Evolutionary conservation across 2,888 invertebrate genomes (phyloP), one percentile per base, ranked within the genome.

Genomic region (Glaucopsyche alexis): DNA sequence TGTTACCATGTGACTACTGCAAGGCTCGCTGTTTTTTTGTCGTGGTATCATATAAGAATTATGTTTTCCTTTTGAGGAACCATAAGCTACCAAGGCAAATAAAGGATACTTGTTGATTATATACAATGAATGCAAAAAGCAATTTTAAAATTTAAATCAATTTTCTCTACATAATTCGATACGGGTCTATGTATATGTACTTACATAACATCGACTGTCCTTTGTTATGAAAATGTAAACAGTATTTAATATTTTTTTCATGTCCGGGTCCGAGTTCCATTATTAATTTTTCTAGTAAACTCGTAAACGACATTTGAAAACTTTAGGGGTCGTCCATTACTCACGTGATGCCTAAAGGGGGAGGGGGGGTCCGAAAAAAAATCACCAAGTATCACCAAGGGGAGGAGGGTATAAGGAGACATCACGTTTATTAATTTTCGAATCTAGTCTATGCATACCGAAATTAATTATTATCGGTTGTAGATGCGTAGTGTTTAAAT

Each of bases 271-370:
- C 69, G 47, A 69, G 69, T 47, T 49, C 29, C 49, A 69, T 69
- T 69, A 69, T 69, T 69, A 69, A 69, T 69, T 69, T 69, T 69
- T 29, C 69, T 69, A 47, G 69, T 49, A 49, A 69, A 29, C 19
- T 69, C 69, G 49, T 49, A 16, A 13, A 69, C 14, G 29, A 49
- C 2, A 69, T 69, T 6, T 45, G 38, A 45, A 67, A 67, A 67
- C 66, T 45, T 67, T 42, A 67, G n/a, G n/a, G n/a, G n/a, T n/a
- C n/a, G n/a, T n/a, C n/a, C n/a, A n/a, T n/a, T n/a, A n/a, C n/a
- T n/a, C n/a, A n/a, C n/a, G n/a, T n/a, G n/a, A n/a, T n/a, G n/a
- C n/a, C n/a, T n/a, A n/a, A n/a, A n/a, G n/a, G n/a, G n/a, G n/a
- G n/a, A n/a, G n/a, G n/a, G n/a, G n/a, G n/a, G n/a, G n/a, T n/a